Percentiles rank a stretch among this genome's conserved stretches.
These are phyloP conservation scores for Puntigrus tetrazona DNA, from an alignment of 2,113 vertebrate genomes.

Conservation along the genomic window DNA sequence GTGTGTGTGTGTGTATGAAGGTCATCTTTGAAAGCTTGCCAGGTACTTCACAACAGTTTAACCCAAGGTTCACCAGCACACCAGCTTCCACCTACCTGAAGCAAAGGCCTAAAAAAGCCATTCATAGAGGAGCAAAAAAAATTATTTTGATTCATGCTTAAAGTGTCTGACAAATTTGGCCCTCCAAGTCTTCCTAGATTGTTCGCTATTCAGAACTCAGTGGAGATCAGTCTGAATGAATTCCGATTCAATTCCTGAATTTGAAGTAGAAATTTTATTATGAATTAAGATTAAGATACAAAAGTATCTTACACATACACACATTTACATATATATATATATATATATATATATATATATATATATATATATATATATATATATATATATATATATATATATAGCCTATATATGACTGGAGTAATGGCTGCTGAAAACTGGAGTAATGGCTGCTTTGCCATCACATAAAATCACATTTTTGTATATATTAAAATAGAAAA, in stretches of 20 bases:
- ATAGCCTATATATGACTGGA: no score
- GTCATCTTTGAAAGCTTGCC: conserved; percentile 42
- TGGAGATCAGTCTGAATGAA: not conserved
- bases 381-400: no score
- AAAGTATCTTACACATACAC: no score
- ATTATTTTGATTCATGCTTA: not conserved
- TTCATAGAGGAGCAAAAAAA: not conserved
- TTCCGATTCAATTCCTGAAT: not conserved
- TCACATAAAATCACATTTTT: no score
- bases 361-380: no score
- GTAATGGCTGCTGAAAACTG: no score
- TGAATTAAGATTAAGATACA: not conserved
- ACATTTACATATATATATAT: no score
- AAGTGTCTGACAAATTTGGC: not conserved
- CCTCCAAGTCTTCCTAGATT: not conserved
- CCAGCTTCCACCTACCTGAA: conserved; percentile 14
- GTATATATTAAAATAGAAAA: no score
- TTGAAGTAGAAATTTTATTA: not conserved
- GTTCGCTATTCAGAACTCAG: not conserved
- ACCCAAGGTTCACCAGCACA: conserved; percentile 27
- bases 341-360: no score
- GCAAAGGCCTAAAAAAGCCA: not conserved
- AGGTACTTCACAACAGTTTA: conserved; percentile 47
- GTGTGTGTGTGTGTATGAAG: conserved; percentile 1
- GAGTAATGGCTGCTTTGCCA: no score